A percentile compares a stretch with the other conserved stretches of the same genome.
Evolutionary conservation across 2,888 invertebrate species (phyloP).

Genomic region (Drosophila diplacantha): DNA sequence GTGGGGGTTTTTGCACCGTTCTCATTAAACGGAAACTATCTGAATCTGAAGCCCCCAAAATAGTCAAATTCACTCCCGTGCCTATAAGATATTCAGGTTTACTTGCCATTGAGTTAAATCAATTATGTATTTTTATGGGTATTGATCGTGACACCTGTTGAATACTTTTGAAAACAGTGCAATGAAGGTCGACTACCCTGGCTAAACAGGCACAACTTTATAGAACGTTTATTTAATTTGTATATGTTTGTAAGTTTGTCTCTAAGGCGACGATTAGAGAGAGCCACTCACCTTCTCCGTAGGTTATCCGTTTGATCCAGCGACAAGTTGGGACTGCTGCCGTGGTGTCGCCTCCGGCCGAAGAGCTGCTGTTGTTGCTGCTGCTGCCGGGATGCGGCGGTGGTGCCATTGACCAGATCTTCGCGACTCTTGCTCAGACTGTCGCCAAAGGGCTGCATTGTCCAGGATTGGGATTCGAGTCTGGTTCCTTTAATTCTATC

Average conservation of each 20-base stretch:
- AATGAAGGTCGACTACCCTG: conserved; percentile 22
- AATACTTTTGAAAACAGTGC: conserved; percentile 7
- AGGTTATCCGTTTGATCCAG: conserved; percentile 76
- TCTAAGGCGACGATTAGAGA: too few species aligned
- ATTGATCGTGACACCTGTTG: conserved; percentile 2
- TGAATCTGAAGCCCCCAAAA: background rate
- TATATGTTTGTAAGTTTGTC: too few species aligned
- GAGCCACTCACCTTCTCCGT: conserved; percentile 69
- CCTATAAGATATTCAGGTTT: background rate
- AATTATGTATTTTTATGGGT: background rate
- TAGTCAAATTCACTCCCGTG: background rate
- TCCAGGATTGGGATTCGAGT: conserved; percentile 41
- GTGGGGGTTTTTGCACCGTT: conserved; percentile 2
- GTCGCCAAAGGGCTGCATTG: conserved; percentile 76
- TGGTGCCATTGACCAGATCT: conserved; percentile 72
- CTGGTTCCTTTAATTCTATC: conserved; percentile 11
- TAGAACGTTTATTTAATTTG: background rate
- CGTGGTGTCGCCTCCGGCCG: conserved; percentile 63
- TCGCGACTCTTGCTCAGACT: conserved; percentile 76
- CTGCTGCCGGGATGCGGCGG: conserved; percentile 60
- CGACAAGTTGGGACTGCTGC: conserved; percentile 73
- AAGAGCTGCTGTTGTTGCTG: conserved; percentile 59
- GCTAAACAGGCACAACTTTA: conserved; percentile 10
- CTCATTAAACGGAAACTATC: conserved; percentile 8
- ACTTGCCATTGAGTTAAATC: background rate